Evolutionary conservation across 2,888 invertebrate species (phyloP), one percentile per base, ranked within the genome.

Genomic region (Oscheius onirici): DNA sequence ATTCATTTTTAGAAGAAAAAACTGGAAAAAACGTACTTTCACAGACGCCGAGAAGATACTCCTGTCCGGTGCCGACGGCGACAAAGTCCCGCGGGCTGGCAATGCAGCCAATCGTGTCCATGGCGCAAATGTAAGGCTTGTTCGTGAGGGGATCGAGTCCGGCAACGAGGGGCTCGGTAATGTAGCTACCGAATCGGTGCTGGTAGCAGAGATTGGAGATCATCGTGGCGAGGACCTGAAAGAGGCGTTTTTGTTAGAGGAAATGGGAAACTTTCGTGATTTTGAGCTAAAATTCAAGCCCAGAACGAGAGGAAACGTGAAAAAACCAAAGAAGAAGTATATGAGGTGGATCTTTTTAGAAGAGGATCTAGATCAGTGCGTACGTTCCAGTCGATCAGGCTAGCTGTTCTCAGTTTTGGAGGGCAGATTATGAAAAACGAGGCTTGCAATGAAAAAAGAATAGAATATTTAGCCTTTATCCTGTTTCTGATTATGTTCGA

Each of bases 121-220:
- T 95, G 85, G 93, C 93, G 87, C 94, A 84, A 65, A 87, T 81
- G 72, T 79, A 87, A 26, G 87, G 84, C 75, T 95, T 92, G 34
- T 93, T 92, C 49, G 92, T 92, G 74, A 89, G 89, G 0, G 95
- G 93, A 88, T 96, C 93, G 20, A 99, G 89, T 10, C 95, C 99
- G 71, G 97, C 97, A 74, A 99, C 92, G 0, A 99, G 92, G 0
- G 99, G 97, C 88, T 97, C 96, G 75, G 97, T 93, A 89, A 97
- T 97, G 89, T 95, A 99, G 0, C 97, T 96, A 0, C 99, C 97
- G 89, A 99, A 99, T 90, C 91, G 90, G 88, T 92, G 93, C 88
- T 99, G 97, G 84, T 99, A 99, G 61, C 97, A 89, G 86, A 99
- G 91, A 89, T 96, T 97, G 0, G 96, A 95, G 1, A 97, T 91